Evolutionary conservation across 2,888 invertebrate genomes (phyloP).

Genomic region (Netelia virgata): DNA sequence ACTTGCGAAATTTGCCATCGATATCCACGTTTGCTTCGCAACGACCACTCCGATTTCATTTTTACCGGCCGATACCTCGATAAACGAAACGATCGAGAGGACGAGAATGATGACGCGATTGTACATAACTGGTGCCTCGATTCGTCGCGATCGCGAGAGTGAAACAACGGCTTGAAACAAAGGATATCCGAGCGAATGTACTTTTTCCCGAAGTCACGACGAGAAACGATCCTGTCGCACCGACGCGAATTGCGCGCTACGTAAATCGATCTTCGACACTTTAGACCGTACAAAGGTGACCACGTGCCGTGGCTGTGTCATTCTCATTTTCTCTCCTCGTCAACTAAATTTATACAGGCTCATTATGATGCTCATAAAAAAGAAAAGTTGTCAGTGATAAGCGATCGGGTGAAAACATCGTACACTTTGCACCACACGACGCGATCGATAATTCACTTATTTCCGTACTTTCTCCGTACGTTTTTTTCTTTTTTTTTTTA

Average conservation of each 20-base stretch:
- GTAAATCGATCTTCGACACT: not conserved
- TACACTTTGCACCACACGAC: not conserved
- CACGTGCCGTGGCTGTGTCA: not conserved
- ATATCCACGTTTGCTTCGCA: constrained; percentile 69
- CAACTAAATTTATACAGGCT: not conserved
- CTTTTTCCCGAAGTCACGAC: not conserved
- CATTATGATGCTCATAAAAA: not conserved
- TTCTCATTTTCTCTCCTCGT: not conserved
- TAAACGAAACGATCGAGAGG: not conserved
- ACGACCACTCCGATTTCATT: not conserved
- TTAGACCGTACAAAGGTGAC: not conserved
- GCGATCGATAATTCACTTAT: not conserved
- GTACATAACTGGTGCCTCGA: not conserved
- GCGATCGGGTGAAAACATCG: constrained; percentile 1
- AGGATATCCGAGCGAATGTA: not conserved
- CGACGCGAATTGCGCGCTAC: not conserved
- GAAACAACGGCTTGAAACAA: not conserved
- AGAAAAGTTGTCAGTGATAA: not conserved
- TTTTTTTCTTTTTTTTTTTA: no score
- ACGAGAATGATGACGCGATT: not conserved
- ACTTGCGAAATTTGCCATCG: constrained; percentile 67
- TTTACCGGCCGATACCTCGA: not conserved
- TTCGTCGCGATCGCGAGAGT: not conserved
- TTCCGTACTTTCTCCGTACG: no score
- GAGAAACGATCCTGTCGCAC: not conserved